These are phyloP conservation scores for Hemibagrus guttatus DNA, from an alignment of 2,797 vertebrate species.

Conservation along the genomic window DNA sequence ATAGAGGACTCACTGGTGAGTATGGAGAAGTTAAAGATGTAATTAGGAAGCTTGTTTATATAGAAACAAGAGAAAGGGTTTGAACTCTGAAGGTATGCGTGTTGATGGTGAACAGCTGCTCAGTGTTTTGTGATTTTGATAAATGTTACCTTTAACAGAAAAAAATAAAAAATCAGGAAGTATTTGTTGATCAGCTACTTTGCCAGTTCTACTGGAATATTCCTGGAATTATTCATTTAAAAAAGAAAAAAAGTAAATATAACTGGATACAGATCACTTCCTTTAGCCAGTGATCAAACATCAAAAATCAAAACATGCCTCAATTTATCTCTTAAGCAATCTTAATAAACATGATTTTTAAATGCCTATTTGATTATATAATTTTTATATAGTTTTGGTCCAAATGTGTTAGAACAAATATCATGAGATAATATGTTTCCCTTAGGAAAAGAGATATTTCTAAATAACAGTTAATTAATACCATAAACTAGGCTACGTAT, in stretches of 20 bases:
- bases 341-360: neutral
- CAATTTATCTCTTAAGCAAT: neutral
- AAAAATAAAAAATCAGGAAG: neutral
- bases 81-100: neutral
- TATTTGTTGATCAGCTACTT: neutral
- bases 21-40: neutral
- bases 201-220: neutral
- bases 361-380: neutral
- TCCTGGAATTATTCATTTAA: neutral
- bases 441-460: neutral
- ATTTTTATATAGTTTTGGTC: neutral
- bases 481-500: neutral
- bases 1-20: conserved; percentile 82
- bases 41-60: neutral
- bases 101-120: neutral
- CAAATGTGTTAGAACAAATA: neutral
- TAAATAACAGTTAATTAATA: neutral
- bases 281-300: neutral
- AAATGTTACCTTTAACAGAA: neutral
- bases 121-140: neutral
- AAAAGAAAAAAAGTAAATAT: neutral
- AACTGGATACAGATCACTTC: neutral
- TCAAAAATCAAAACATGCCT: neutral
- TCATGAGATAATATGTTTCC: neutral
- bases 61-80: neutral